phyloP scores from a whole-genome alignment of 2,888 invertebrate species.

The Patella ulyssiponensis region DNA sequence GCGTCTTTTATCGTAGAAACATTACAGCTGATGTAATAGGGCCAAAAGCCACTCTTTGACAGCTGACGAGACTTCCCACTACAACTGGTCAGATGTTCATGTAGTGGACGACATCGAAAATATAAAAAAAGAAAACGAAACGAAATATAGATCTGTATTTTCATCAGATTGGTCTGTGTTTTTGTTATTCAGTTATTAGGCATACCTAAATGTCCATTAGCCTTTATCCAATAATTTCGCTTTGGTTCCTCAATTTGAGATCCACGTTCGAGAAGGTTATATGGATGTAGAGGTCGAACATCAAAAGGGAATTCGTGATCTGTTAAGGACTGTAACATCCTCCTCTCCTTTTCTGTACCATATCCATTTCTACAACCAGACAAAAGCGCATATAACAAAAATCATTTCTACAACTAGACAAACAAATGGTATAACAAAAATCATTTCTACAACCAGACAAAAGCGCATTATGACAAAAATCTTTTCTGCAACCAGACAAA shows the following conservation, averaged over 20 bases:
- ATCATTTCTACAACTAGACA: not conserved
- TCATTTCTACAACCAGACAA: slow-evolving; percentile 1
- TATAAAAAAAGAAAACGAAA: no score
- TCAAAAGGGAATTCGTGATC: slow-evolving; percentile 51
- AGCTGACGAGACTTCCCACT: no score
- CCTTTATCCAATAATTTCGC: slow-evolving; percentile 34
- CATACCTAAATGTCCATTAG: slow-evolving; percentile 26
- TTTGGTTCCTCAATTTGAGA: slow-evolving; percentile 41
- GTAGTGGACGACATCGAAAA: no score
- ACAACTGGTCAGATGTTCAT: no score
- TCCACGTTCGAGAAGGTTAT: slow-evolving; percentile 29
- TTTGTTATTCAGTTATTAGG: not conserved
- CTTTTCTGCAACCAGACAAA: not conserved
- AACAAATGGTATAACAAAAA: slow-evolving; percentile 16
- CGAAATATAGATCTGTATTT: no score
- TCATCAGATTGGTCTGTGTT: not conserved
- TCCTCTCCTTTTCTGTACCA: slow-evolving; percentile 36
- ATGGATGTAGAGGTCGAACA: slow-evolving; percentile 53
- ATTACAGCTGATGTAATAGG: no score
- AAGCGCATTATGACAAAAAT: not conserved
- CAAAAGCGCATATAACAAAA: slow-evolving; percentile 19
- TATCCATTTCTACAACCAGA: slow-evolving; percentile 9
- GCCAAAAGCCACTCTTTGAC: no score
- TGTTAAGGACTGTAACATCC: slow-evolving; percentile 37
- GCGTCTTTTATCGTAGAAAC: no score